A percentile compares a stretch with the other conserved stretches of the same genome.
Conservation (phyloP, 2,888 invertebrate genomes). For the Synergus umbraculus region DNA sequence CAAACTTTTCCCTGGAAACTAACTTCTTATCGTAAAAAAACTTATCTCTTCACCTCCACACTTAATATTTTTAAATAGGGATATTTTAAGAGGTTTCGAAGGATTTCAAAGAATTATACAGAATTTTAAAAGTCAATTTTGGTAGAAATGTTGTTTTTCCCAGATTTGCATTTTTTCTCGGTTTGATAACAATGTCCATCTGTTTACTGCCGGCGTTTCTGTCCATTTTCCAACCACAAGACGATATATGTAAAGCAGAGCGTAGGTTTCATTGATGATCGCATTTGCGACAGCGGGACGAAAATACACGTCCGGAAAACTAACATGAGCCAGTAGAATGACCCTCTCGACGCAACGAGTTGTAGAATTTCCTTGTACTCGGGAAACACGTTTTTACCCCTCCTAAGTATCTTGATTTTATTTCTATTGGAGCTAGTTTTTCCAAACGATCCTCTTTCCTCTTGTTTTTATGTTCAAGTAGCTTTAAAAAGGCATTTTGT, state of each 20-base stretch:
- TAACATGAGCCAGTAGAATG: constrained; percentile 36
- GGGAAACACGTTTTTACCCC: not conserved
- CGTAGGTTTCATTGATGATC: constrained; percentile 41
- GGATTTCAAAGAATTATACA: no score
- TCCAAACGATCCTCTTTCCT: not conserved
- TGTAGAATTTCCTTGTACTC: not conserved
- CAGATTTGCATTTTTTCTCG: not conserved
- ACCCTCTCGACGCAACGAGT: constrained; percentile 23
- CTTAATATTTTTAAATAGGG: no score
- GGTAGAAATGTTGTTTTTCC: not conserved
- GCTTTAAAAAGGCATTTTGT: no score
- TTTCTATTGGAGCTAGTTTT: not conserved
- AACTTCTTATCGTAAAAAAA: not conserved
- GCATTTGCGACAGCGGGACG: constrained; percentile 36
- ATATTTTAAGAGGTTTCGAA: no score
- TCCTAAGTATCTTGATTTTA: not conserved
- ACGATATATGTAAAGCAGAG: constrained; percentile 20
- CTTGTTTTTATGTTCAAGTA: not conserved
- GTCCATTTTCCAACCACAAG: not conserved
- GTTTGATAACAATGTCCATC: not conserved
- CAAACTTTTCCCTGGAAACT: not conserved
- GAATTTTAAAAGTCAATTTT: not conserved
- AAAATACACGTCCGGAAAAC: constrained; percentile 38
- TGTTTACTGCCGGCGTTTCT: not conserved
- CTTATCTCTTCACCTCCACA: constrained; percentile 27